Base-by-base conservation (phyloP, 2,888 invertebrate species). In the Tanypteryx hageni region DNA sequence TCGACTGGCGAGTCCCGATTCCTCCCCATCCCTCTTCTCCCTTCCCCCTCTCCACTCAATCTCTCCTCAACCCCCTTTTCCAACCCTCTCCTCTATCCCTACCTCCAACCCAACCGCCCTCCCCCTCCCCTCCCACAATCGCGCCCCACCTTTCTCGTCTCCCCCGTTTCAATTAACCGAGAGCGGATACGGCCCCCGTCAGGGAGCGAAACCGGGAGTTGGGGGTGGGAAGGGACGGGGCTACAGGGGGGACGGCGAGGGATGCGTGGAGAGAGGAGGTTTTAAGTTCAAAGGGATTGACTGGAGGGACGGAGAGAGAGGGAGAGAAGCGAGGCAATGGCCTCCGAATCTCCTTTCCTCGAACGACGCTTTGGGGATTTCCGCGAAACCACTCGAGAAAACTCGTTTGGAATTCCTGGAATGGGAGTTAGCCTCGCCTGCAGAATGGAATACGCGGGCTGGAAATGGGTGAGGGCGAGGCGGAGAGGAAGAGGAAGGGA, bases 371-470 rank as follows among this genome's bases (percentile, higher is more conserved):
- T 59, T 14, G 89, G 89, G 64, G 89, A 89, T 89, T 89, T 89
- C 89, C 64, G 89, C 89, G 89, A 89, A 68, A 16, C 59, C 89
- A 64, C 89, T 89, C 89, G 64, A 89, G 89, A 89, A 89, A 89
- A 89, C 89, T 89, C 68, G 89, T 89, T 89, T 89, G 89, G 89
- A 89, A 89, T 89, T 89, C 89, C 89, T 58, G 89, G 89, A 89
- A 89, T 89, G 89, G 89, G 89, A 89, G 64, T 89, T 89, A 89
- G 89, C 89, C 89, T 61, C 89, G 89, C 89, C 89, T 89, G 89
- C 89, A 89, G 89, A 89, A 89, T 68, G 89, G 89, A 89, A 89
- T 68, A 89, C 64, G 44, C 64, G 16, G n/a, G 22, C 64, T 18
- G 18, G 58, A 58, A 18, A 7, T 22, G 76, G 84, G 13, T 10